Percentiles rank a stretch among this genome's conserved stretches.
Evolutionary conservation across 2,113 vertebrate species (phyloP).

Genomic region (Tetrax tetrax): DNA sequence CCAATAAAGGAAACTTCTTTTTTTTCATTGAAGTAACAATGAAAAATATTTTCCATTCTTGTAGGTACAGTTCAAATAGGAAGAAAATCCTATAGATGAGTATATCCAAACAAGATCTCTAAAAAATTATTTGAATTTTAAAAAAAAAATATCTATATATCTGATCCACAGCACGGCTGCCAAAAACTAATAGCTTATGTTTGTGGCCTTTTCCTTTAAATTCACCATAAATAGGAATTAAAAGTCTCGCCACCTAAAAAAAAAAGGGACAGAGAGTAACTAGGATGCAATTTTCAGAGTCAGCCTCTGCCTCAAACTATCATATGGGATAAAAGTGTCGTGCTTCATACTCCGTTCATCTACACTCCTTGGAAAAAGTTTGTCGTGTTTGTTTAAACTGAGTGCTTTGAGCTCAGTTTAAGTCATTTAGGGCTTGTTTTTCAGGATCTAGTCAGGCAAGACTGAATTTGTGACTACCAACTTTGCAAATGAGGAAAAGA

Average conservation of each 20-base stretch:
- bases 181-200: background rate
- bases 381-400: background rate
- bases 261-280: background rate
- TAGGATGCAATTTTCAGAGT: background rate
- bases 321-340: background rate
- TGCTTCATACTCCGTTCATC: background rate
- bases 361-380: conserved; percentile 22
- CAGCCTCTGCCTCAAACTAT: background rate
- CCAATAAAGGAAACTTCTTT: background rate
- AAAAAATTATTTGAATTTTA: background rate
- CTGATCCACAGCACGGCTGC: too few species aligned
- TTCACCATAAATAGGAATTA: background rate
- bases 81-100: background rate
- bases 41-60: background rate
- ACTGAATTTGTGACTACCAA: conserved; percentile 21
- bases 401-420: background rate
- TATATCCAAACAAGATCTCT: background rate
- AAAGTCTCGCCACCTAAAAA: background rate
- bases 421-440: conserved; percentile 2
- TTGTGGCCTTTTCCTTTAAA: background rate
- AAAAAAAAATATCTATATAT: too few species aligned
- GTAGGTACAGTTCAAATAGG: background rate
- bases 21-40: background rate
- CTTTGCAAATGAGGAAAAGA: conserved; percentile 16
- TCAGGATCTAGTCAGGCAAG: conserved; percentile 34